Percentiles rank a stretch among this genome's conserved stretches.
phyloP scores from a whole-genome alignment of 1,140 invertebrate genomes.

The Oreohelix idahoensis region DNA sequence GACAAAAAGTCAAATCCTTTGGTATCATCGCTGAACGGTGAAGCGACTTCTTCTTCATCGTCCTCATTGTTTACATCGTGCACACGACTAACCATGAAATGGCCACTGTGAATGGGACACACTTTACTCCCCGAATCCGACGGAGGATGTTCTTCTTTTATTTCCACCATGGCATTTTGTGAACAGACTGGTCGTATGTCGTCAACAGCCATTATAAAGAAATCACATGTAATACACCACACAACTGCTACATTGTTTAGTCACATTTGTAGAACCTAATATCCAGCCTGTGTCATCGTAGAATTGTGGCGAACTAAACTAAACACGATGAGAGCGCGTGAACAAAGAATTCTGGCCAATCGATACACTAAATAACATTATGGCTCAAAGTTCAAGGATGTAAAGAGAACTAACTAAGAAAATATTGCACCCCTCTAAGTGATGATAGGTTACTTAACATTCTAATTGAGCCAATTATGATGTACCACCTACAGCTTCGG shows the following conservation, averaged over 20 bases:
- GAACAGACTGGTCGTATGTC: conserved; percentile 17
- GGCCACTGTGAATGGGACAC: conserved; percentile 89
- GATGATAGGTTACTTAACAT: no score
- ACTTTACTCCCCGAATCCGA: conserved; percentile 30
- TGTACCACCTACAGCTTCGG: no score
- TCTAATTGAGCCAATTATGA: no score
- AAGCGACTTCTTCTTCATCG: conserved; percentile 74
- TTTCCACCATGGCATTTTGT: conserved; percentile 43
- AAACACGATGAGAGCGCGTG: conserved; percentile 15
- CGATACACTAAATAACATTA: not conserved
- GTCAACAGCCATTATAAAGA: conserved; percentile 45
- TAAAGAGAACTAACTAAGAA: not conserved
- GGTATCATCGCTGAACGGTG: conserved; percentile 42
- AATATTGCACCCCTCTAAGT: not conserved
- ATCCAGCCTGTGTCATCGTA: not conserved
- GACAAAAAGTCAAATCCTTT: conserved; percentile 69
- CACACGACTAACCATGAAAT: conserved; percentile 98
- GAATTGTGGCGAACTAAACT: not conserved
- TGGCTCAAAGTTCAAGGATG: conserved; percentile 22
- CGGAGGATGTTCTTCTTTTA: conserved; percentile 38
- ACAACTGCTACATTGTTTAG: not conserved
- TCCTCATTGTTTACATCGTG: conserved; percentile 91
- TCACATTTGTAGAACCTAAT: not conserved
- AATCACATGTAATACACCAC: not conserved
- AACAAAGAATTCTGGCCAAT: conserved; percentile 17